These are phyloP conservation scores for Phycodurus eques DNA, from an alignment of 2,113 vertebrate genomes.

Conservation along the genomic window DNA sequence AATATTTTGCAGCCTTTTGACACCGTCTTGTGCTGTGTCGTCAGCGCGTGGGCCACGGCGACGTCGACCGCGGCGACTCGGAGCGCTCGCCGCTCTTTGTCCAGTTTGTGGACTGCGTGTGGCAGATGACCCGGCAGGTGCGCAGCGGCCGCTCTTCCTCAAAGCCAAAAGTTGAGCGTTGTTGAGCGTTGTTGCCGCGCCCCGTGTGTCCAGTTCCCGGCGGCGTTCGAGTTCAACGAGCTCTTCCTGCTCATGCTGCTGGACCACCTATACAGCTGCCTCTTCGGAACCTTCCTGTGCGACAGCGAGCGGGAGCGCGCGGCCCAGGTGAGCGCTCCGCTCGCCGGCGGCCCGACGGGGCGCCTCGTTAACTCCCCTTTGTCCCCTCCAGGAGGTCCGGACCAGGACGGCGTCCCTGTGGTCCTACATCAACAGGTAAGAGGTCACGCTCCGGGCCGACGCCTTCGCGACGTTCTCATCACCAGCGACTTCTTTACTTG, in stretches of 20 bases:
- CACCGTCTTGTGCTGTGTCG: not conserved
- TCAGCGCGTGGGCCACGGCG: constrained; percentile 91
- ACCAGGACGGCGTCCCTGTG: constrained; percentile 85
- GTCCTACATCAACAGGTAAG: constrained; percentile 89
- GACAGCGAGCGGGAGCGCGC: constrained; percentile 88
- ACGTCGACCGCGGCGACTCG: constrained; percentile 88
- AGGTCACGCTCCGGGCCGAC: no score
- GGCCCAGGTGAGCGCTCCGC: constrained; percentile 73
- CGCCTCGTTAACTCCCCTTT: not conserved
- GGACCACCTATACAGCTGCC: constrained; percentile 96
- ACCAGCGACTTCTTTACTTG: not conserved
- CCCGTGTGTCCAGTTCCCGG: constrained; percentile 80
- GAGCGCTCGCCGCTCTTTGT: constrained; percentile 95
- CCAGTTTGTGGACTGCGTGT: constrained; percentile 97
- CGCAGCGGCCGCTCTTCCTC: constrained; percentile 12
- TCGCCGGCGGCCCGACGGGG: not conserved
- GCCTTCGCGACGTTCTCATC: not conserved
- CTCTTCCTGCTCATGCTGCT: constrained; percentile 91
- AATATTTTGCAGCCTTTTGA: no score
- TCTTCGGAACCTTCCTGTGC: constrained; percentile 94
- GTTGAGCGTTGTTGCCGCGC: no score
- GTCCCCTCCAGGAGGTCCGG: constrained; percentile 78
- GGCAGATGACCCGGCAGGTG: constrained; percentile 98
- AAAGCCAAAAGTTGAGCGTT: not conserved
- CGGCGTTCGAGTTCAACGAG: constrained; percentile 96